Conservation (phyloP, 30 jellyfish, hydroid and myxozoan species). For the Rhopilema esculentum region DNA sequence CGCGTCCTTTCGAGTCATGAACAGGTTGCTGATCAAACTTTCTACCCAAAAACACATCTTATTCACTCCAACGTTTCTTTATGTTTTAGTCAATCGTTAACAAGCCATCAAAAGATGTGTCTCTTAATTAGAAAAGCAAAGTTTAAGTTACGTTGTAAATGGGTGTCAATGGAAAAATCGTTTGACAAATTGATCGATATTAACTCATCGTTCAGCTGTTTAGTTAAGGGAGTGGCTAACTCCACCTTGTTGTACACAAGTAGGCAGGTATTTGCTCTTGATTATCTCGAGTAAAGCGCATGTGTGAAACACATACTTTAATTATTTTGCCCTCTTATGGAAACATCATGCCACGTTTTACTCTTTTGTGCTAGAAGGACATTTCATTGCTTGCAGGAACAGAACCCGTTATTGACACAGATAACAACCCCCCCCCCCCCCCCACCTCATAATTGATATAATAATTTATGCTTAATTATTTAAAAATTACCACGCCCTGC, state of each 20-base stretch:
- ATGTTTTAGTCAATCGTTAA: slow-evolving; percentile 3
- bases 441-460: no score
- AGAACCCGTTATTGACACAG: no score
- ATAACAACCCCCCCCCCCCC: no score
- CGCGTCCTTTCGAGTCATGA: slow-evolving; percentile 2
- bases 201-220: slow-evolving; percentile 19
- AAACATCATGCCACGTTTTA: no score
- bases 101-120: slow-evolving; percentile 14
- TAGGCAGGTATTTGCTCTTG: not conserved
- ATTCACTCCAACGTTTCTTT: not conserved
- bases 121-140: slow-evolving; percentile 33
- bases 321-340: not conserved
- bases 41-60: slow-evolving; percentile 14
- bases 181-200: slow-evolving; percentile 9
- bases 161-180: not conserved
- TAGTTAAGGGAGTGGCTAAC: slow-evolving; percentile 24
- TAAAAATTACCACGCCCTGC: no score
- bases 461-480: no score
- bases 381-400: no score
- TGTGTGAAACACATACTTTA: not conserved
- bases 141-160: slow-evolving; percentile 50
- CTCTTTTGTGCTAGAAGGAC: no score
- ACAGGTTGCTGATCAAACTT: slow-evolving; percentile 55
- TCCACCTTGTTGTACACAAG: slow-evolving; percentile 37
- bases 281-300: not conserved